Conservation (phyloP, 2,113 vertebrate genomes). For the Symphodus melops region DNA sequence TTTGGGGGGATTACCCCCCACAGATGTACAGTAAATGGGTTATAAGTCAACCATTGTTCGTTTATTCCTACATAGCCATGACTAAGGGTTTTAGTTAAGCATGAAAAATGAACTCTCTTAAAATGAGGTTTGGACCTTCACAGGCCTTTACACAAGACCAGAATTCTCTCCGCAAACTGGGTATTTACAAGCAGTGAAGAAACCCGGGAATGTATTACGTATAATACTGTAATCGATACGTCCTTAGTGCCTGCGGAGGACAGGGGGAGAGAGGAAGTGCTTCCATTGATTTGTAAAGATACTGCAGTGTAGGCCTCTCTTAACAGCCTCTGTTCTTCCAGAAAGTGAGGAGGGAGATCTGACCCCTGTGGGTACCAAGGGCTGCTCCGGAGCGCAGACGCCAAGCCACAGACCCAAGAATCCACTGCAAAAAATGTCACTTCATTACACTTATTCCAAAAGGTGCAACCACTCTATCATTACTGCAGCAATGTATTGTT, state of each 20-base stretch:
- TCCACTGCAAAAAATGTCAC: constrained; percentile 65
- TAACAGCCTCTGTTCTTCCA: constrained; percentile 57
- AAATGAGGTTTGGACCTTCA: constrained; percentile 24
- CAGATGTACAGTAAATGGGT: constrained; percentile 48
- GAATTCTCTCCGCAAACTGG: constrained; percentile 25
- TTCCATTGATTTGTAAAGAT: constrained; percentile 72
- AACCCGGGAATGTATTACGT: constrained; percentile 33
- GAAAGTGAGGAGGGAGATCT: constrained; percentile 67
- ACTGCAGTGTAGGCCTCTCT: constrained; percentile 49
- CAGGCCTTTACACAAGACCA: constrained; percentile 3
- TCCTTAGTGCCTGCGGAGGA: constrained; percentile 52
- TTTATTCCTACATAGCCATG: constrained; percentile 24
- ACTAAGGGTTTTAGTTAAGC: constrained; percentile 20
- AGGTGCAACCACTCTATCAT: too few relatives aligned
- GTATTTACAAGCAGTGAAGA: constrained; percentile 48
- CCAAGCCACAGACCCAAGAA: constrained; percentile 59
- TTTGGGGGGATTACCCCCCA: constrained; percentile 32
- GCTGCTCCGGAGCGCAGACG: constrained; percentile 59
- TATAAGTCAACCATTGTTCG: constrained; percentile 19
- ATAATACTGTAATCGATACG: constrained; percentile 41
- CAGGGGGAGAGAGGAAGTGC: constrained; percentile 62
- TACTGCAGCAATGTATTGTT: neutral
- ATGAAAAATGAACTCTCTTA: constrained; percentile 35
- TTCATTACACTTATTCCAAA: neutral
- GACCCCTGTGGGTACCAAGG: constrained; percentile 74